Evolutionary conservation across 2,888 invertebrate species (phyloP).

Genomic region (Adela reaumurella): DNA sequence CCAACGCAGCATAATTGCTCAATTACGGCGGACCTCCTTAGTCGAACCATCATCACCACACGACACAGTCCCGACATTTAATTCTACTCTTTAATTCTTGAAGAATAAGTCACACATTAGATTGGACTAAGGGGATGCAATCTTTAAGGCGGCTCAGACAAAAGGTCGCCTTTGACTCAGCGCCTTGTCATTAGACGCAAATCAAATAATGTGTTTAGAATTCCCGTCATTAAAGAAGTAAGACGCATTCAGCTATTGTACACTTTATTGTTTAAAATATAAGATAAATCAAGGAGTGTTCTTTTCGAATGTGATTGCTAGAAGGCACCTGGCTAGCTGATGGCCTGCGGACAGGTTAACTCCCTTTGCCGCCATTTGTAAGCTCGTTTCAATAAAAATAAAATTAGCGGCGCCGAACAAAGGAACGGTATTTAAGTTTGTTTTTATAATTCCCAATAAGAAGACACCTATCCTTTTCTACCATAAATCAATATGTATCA

Average conservation of each 20-base stretch:
- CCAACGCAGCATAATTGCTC: constrained; percentile 55
- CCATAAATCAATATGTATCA: no score
- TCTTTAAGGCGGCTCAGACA: constrained; percentile 41
- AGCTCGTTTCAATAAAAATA: background rate
- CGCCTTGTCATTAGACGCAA: constrained; percentile 54
- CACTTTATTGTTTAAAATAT: no score
- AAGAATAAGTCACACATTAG: constrained; percentile 31
- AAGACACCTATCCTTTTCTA: no score
- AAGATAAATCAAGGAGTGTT: no score
- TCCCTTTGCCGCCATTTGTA: background rate
- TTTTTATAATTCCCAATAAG: no score
- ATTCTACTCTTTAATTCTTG: constrained; percentile 29
- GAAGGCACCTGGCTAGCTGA: background rate
- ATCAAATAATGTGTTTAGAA: constrained; percentile 55
- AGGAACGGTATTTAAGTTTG: no score
- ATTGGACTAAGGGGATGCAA: background rate
- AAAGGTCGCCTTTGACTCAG: constrained; percentile 42
- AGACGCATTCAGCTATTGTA: no score
- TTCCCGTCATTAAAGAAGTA: no score
- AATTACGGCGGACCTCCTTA: constrained; percentile 54
- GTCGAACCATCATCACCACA: constrained; percentile 36
- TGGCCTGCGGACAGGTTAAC: background rate
- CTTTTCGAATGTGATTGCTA: no score
- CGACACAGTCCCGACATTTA: constrained; percentile 11
- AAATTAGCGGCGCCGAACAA: background rate